Evolutionary conservation across 2,113 vertebrate genomes (phyloP).

Genomic region (Platysternon megacephalum): DNA sequence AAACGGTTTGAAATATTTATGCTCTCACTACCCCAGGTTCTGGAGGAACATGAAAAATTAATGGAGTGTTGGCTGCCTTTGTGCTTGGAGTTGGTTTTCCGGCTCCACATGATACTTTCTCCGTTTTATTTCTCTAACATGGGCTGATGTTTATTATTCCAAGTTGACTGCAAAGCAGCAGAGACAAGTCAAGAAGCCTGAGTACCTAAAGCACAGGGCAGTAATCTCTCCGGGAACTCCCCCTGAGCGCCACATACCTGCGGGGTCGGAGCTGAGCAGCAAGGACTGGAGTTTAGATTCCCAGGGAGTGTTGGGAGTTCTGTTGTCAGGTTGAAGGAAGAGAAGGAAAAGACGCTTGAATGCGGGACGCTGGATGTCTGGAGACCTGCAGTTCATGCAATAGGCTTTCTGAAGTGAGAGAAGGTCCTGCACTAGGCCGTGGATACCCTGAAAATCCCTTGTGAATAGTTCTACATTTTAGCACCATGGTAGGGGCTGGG

Average conservation of each 20-base stretch:
- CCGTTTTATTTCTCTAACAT: background rate
- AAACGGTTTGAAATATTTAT: constrained; percentile 27
- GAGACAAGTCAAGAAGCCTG: background rate
- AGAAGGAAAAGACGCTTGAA: too few species aligned
- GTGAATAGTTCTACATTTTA: background rate
- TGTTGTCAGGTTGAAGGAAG: background rate
- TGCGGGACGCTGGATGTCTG: background rate
- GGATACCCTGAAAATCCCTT: background rate
- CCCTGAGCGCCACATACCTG: background rate
- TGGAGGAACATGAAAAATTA: background rate
- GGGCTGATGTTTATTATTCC: background rate
- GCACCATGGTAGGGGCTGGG: background rate
- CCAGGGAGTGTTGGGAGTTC: background rate
- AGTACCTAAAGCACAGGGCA: background rate
- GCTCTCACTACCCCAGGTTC: background rate
- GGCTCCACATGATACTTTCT: background rate
- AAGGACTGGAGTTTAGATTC: background rate
- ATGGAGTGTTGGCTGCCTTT: background rate
- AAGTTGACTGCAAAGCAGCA: background rate
- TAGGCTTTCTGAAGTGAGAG: background rate
- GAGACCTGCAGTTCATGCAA: too few species aligned
- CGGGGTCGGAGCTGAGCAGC: too few species aligned
- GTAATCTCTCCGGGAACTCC: background rate
- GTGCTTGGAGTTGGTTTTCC: background rate
- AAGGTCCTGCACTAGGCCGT: background rate